Percentiles rank a stretch among this genome's conserved stretches.
phyloP scores from a whole-genome alignment of 2,113 vertebrate species.

The Channa argus region DNA sequence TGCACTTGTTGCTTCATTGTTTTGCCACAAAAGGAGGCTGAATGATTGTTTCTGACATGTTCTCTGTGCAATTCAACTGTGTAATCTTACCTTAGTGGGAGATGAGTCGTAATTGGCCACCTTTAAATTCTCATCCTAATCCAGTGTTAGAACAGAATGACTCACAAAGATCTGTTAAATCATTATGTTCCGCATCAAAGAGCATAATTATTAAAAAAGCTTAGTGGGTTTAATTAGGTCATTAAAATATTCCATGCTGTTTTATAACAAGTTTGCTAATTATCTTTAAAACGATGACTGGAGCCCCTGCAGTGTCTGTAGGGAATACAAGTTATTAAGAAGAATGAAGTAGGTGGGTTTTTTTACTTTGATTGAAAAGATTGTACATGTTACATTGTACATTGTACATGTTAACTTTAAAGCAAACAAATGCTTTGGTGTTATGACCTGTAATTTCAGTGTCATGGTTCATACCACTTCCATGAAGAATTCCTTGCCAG shows the following conservation, averaged over 20 bases:
- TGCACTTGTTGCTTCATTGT: slow-evolving; percentile 2
- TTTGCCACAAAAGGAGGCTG: background rate
- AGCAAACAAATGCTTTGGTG: no score
- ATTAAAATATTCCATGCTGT: slow-evolving; percentile 48
- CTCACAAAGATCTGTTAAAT: background rate
- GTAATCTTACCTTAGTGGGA: slow-evolving; percentile 26
- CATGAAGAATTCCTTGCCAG: no score
- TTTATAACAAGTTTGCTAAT: slow-evolving; percentile 30
- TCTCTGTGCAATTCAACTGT: background rate
- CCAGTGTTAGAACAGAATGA: slow-evolving; percentile 41
- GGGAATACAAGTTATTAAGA: background rate
- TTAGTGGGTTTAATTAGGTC: slow-evolving; percentile 43
- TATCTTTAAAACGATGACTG: slow-evolving; percentile 8
- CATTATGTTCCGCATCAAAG: slow-evolving; percentile 1
- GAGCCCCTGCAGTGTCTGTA: slow-evolving; percentile 7
- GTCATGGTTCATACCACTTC: no score
- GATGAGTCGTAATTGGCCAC: slow-evolving; percentile 46
- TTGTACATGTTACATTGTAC: no score
- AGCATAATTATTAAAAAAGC: slow-evolving; percentile 44
- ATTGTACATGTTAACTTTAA: no score
- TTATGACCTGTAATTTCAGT: no score
- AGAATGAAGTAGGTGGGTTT: background rate
- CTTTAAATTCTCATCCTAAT: slow-evolving; percentile 56
- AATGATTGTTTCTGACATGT: slow-evolving; percentile 26
- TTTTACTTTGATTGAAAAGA: no score